phyloP scores from a whole-genome alignment of 2,113 vertebrate species.

The Pteronura brasiliensis region DNA sequence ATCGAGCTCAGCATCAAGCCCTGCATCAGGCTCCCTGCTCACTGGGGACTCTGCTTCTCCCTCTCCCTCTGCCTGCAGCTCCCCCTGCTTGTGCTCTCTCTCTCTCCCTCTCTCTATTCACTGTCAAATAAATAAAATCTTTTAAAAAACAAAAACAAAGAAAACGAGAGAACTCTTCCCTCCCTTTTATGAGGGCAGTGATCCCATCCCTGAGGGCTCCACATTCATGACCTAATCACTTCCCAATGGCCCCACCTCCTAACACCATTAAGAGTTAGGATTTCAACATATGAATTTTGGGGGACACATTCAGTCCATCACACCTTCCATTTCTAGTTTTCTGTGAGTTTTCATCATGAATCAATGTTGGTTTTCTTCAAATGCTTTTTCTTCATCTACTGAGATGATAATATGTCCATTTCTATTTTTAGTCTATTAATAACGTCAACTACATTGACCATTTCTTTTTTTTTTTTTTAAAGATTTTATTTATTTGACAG shows the following conservation, averaged over 20 bases:
- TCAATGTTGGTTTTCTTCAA: not conserved
- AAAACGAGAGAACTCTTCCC: not conserved
- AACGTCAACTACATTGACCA: not conserved
- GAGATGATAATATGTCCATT: not conserved
- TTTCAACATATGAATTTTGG: not conserved
- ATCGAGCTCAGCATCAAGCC: no score
- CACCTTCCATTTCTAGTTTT: not conserved
- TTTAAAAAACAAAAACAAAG: no score
- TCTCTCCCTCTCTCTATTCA: no score
- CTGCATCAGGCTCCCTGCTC: no score
- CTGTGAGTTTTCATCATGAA: not conserved
- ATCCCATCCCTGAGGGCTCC: not conserved
- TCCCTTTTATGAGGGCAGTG: not conserved
- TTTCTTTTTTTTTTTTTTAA: no score
- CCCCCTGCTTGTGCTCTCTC: no score
- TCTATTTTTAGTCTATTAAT: not conserved
- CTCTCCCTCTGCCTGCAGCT: no score
- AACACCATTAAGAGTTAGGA: not conserved
- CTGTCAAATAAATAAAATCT: no score
- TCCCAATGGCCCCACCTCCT: not conserved
- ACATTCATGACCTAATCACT: not conserved
- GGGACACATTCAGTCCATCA: not conserved
- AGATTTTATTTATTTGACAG: no score
- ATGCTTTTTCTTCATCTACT: not conserved
- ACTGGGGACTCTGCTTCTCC: no score